Percentiles rank a stretch among this genome's conserved stretches.
Evolutionary conservation across 2,888 invertebrate species (phyloP).

Genomic region (Cenopis cana): DNA sequence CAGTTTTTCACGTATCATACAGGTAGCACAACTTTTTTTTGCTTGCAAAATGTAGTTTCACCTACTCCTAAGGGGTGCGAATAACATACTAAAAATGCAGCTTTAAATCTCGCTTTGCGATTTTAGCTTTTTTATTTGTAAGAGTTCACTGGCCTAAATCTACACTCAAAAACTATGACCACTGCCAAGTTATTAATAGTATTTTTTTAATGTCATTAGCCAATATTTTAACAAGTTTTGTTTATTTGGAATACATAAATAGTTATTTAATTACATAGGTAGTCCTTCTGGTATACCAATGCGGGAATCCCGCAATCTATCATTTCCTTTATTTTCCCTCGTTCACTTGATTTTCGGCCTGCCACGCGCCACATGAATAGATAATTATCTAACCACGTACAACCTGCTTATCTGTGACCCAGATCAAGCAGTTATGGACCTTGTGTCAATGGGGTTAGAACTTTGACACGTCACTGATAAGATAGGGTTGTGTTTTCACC

Average conservation of each 20-base stretch:
- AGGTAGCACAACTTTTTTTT: no score
- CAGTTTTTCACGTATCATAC: no score
- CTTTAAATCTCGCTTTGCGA: no score
- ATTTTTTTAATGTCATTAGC: no score
- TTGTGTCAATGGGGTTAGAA: conserved; percentile 27
- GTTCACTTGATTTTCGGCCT: conserved; percentile 17
- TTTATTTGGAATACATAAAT: not conserved
- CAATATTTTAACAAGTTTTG: no score
- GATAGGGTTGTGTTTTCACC: conserved; percentile 48
- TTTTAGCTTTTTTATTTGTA: no score
- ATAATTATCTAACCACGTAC: conserved; percentile 54
- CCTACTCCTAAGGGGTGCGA: no score
- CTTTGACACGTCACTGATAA: conserved; percentile 20
- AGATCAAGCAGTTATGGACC: conserved; percentile 17
- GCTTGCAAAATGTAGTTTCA: no score
- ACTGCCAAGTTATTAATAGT: no score
- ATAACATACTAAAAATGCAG: no score
- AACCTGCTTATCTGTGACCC: conserved; percentile 18
- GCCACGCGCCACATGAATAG: conserved; percentile 60
- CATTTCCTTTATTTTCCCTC: conserved; percentile 25
- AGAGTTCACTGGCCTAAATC: no score
- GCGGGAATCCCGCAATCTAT: conserved; percentile 8
- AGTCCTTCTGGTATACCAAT: not conserved
- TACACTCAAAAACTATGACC: no score
- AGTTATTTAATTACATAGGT: not conserved